Evolutionary conservation across 2,113 vertebrate species (phyloP).

Genomic region (Phasianus colchicus): DNA sequence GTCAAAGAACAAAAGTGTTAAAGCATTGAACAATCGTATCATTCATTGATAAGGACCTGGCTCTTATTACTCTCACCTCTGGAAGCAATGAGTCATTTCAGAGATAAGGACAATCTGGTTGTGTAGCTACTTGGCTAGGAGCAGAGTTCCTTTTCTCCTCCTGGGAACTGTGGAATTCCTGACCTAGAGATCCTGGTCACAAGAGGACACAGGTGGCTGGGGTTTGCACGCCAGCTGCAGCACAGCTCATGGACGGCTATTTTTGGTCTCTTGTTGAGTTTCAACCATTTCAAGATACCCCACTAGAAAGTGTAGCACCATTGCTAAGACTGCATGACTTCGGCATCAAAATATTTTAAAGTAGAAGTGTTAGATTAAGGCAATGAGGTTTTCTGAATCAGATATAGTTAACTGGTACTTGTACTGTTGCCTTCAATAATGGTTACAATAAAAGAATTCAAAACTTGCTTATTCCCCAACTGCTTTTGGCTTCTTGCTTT

Average conservation of each 20-base stretch:
- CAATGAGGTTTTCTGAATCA: not conserved
- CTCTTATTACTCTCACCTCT: not conserved
- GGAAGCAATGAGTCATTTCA: not conserved
- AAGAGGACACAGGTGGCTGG: fast-evolving
- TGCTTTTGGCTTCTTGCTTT: not conserved
- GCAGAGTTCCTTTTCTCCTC: not conserved
- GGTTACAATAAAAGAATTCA: not conserved
- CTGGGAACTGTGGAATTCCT: not conserved
- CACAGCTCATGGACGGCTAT: not conserved
- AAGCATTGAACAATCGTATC: not conserved
- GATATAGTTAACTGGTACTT: not conserved
- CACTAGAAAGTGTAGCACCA: not conserved
- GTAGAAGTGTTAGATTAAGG: not conserved
- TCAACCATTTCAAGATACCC: not conserved
- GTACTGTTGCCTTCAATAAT: not conserved
- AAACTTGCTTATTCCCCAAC: not conserved
- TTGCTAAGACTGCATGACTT: not conserved
- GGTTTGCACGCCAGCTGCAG: not conserved
- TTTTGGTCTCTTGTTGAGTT: not conserved
- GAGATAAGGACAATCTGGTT: not conserved
- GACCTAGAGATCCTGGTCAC: too few relatives aligned
- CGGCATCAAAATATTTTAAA: not conserved
- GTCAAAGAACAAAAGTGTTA: not conserved
- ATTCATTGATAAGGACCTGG: not conserved
- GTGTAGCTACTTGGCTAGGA: not conserved